phyloP scores from a whole-genome alignment of 2,113 vertebrate species.

The Tiliqua scincoides region DNA sequence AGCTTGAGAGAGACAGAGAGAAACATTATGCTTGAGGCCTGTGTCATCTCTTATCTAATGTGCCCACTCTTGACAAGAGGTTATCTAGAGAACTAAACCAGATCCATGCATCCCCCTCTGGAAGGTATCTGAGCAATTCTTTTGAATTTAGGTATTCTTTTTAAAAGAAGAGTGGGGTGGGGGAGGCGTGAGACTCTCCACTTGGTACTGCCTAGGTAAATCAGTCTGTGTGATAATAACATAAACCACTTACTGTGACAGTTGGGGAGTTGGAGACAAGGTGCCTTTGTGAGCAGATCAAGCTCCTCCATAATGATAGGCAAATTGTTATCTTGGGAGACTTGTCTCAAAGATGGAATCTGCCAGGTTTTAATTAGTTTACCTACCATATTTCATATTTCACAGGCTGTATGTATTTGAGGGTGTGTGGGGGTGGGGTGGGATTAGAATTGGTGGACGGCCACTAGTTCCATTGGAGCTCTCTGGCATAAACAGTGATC shows the following conservation, averaged over 20 bases:
- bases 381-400: constrained; percentile 66
- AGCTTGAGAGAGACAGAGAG: constrained; percentile 8
- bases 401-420: constrained; percentile 55
- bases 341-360: constrained; percentile 64
- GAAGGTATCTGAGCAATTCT: neutral
- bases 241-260: constrained; percentile 66
- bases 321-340: constrained; percentile 69
- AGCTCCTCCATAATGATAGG: constrained; percentile 63
- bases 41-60: neutral
- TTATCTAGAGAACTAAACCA: constrained; percentile 27
- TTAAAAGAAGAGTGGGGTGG: neutral
- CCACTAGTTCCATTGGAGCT: constrained; percentile 10
- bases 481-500: constrained; percentile 1
- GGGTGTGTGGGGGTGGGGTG: constrained; percentile 41
- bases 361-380: constrained; percentile 81
- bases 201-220: constrained; percentile 54
- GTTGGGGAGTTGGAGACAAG: constrained; percentile 67
- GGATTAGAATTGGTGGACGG: constrained; percentile 48
- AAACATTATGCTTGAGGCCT: neutral
- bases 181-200: constrained; percentile 30
- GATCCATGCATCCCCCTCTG: neutral
- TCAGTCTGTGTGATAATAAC: constrained; percentile 60
- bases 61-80: constrained; percentile 2
- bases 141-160: neutral
- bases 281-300: constrained; percentile 69